Base-by-base conservation (phyloP, 1,140 invertebrate genomes). In the Saccostrea cuccullata region DNA sequence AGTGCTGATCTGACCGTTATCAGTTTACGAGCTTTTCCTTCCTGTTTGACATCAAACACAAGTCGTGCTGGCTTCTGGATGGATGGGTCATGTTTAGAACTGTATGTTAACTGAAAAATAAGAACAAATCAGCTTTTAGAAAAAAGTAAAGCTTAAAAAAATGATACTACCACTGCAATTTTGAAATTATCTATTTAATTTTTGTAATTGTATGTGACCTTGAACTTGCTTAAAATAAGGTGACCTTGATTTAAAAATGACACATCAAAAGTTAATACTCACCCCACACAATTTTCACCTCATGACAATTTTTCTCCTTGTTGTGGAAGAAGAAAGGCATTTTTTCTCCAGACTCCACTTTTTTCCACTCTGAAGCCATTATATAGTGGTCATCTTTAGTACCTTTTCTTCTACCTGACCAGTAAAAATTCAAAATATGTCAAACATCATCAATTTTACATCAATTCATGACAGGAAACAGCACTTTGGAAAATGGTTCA, bases 1-100 rank as follows among this genome's bases (percentile, higher is more conserved):
- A 99, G 95, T 56, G 98, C 98, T 36, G 98, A 99, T 86, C 98
- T 96, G 5, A 99, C 97, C n/a, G 97, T 98, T n/a, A 99, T 97
- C 86, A 99, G 95, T 95, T 99, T 99, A 88, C 97, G 96, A 0
- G 98, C 98, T 58, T 97, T 98, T 0, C 98, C 98, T 94, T 98
- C 98, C 86, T 99, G 95, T 3, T 97, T 97, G 0, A 99, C 97
- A 91, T 97, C 97, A 93, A 95, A 94, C 87, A 95, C 94, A 82
- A 95, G 91, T 2, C 94, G 88, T 15, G 94, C 94, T 40, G 90
- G 89, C 12, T 91, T 92, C 64, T 91, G 90, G 73, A 90, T 85
- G 15, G 84, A 84, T 36, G 86, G 87, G 56, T 87, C 86, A 84
- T 89, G 88, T 58, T 60, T 70, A 12, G 86, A 87, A 17, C 96